Evolutionary conservation across 2,113 vertebrate genomes (phyloP).

Genomic region (Psilopsiagon aurifrons): DNA sequence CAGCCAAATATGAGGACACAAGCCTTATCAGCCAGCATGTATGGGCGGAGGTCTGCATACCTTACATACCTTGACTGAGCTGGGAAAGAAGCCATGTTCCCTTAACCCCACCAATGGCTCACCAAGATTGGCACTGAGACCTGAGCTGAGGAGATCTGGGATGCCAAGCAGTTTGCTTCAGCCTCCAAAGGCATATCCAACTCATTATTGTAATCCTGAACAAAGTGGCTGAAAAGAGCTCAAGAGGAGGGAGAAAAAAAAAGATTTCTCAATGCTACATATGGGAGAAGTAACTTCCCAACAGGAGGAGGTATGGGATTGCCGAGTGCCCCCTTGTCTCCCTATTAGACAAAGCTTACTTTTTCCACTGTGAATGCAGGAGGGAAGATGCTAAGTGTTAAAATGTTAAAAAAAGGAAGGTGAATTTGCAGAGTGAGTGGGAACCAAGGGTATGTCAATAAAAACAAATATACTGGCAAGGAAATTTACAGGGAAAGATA

Average conservation of each 20-base stretch:
- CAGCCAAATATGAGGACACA: not conserved
- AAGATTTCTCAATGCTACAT: not conserved
- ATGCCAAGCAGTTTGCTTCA: not conserved
- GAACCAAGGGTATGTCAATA: not conserved
- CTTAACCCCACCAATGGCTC: not conserved
- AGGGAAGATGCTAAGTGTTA: not conserved
- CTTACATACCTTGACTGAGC: fast-evolving
- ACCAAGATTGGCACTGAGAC: not conserved
- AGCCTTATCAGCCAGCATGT: not conserved
- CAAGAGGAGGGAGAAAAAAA: not conserved
- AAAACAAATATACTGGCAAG: not conserved
- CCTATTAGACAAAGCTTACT: not conserved
- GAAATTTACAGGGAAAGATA: not conserved
- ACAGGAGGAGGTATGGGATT: not conserved
- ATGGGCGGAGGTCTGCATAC: not conserved
- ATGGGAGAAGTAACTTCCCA: not conserved
- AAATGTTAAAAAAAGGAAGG: not conserved
- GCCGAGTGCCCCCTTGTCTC: not conserved
- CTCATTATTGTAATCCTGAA: not conserved
- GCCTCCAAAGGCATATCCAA: not conserved
- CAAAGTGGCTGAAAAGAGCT: not conserved
- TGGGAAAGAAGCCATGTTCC: not conserved
- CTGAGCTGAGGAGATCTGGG: not conserved
- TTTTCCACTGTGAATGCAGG: not conserved
- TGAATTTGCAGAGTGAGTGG: not conserved